Evolutionary conservation across 2,113 vertebrate genomes (phyloP), one percentile per base, ranked within the genome.

Genomic region (Agapornis roseicollis): DNA sequence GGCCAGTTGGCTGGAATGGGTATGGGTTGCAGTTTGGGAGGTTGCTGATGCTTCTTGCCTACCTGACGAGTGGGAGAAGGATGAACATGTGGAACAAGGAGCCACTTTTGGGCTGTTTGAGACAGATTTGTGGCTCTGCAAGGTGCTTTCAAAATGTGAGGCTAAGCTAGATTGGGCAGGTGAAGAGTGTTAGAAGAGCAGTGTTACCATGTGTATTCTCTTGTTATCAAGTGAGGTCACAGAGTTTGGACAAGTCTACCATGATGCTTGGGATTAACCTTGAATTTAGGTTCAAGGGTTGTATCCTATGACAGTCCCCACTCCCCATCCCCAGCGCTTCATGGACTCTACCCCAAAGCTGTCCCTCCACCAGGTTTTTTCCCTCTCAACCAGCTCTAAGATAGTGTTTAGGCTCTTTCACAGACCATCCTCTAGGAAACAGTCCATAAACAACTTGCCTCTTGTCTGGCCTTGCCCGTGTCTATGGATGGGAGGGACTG

Each of bases 391-490:
- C 9, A 77, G 11, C 10, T 60, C 58, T 53, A 72, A 60, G 85
- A 81, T 10, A 35, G 6, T 9, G 15, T 42, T 66, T 33, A 47
- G 79, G 15, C 7, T 66, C 41, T 60, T 78, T 60, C 46, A 72
- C 39, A 68, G 61, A 50, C 5, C 2, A 1, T 10, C 1, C 6
- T 66, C 37, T n/a, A 60, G 52, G 52, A 72, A 83, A 53, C 10
- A n/a, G 23, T 10, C 19, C 13, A 6, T 35, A 15, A 64, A 23
- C 11, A 50, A 3, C 13, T 22, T 53, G n/a, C 20, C 4, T 77
- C 13, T 71, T 3, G 2, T 33, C 29, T 85, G 24, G 11, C 17
- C 19, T 90, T 73, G 20, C 4, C 19, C 0, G 0, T 61, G 46
- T 50, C 52, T 55, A 23, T 15, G 42, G 37, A 10, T 52, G 24